phyloP scores from a whole-genome alignment of 2,113 vertebrate species.

The Nothoprocta pentlandii region DNA sequence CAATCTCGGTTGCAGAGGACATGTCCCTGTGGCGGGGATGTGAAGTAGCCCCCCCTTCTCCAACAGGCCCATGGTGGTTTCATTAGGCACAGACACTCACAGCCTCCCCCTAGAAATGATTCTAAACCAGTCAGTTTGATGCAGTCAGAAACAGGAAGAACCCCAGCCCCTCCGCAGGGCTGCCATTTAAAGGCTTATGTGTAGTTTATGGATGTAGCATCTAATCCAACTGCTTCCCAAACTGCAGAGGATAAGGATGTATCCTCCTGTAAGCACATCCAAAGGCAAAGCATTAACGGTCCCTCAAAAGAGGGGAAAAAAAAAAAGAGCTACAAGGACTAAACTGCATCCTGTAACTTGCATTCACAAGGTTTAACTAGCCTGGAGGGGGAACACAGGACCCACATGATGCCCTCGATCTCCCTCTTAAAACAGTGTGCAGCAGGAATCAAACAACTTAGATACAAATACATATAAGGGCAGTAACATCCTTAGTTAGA shows the following conservation, averaged over 20 bases:
- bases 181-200: not conserved
- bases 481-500: not conserved
- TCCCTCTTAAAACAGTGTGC: rapidly evolving
- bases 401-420: rapidly evolving
- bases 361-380: not conserved
- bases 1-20: rapidly evolving
- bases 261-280: not conserved
- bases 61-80: not conserved
- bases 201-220: rapidly evolving
- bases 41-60: not conserved
- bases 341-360: not conserved
- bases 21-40: not conserved
- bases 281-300: not conserved
- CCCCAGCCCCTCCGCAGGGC: not conserved
- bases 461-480: not conserved
- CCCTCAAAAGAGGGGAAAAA: not conserved
- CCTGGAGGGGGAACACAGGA: not conserved
- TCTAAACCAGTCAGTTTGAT: not conserved
- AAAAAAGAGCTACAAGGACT: not conserved
- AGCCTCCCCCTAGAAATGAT: not conserved
- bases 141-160: rapidly evolving
- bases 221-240: not conserved
- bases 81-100: not conserved
- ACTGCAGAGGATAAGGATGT: not conserved
- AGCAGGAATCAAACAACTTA: not conserved